phyloP scores from a whole-genome alignment of 2,797 vertebrate species.

The Lemur catta region DNA sequence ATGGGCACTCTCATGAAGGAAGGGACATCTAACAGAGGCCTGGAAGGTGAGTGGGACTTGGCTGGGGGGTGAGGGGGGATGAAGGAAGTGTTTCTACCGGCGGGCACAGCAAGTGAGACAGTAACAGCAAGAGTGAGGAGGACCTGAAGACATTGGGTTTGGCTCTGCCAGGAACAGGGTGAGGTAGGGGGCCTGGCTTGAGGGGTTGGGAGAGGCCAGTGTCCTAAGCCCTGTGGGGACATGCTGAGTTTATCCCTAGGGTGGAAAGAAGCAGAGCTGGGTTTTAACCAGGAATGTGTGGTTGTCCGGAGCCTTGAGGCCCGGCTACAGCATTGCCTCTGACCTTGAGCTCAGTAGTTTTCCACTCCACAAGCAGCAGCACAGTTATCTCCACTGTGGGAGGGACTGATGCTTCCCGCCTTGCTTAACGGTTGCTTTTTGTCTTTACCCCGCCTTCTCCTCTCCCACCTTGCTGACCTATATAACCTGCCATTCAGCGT shows the following conservation, averaged over 20 bases:
- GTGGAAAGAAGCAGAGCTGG: background rate
- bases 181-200: fast-evolving
- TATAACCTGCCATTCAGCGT: too few species aligned
- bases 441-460: too few species aligned
- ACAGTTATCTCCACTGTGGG: too few species aligned
- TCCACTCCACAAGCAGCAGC: too few species aligned
- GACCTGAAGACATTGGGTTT: background rate
- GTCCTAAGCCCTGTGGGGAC: too few species aligned
- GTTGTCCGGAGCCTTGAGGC: too few species aligned
- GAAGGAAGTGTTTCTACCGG: fast-evolving
- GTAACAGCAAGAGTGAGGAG: background rate
- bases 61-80: fast-evolving
- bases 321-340: too few species aligned
- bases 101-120: background rate
- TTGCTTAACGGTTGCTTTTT: too few species aligned
- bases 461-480: too few species aligned
- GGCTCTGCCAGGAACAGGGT: background rate
- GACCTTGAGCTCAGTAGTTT: too few species aligned
- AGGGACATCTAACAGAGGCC: too few species aligned
- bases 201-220: background rate
- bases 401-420: too few species aligned
- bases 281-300: background rate
- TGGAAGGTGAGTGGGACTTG: background rate
- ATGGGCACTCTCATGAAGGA: background rate
- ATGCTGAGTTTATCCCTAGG: background rate